Evolutionary conservation across 2,113 vertebrate genomes (phyloP).

Genomic region (Microcebus griseorufus): DNA sequence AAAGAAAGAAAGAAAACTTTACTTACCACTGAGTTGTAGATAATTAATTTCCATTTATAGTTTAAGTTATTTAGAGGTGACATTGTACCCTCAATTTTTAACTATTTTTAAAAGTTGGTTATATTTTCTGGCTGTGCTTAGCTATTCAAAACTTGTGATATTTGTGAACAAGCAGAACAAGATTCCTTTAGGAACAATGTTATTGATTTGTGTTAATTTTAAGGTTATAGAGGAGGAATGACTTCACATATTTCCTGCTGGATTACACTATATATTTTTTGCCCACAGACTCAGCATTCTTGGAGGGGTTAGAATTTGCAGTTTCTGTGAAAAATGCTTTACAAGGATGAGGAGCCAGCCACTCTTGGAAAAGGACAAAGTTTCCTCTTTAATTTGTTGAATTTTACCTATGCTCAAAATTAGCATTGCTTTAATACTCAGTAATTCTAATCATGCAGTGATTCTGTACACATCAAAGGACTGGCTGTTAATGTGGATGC

Average conservation of each 20-base stretch:
- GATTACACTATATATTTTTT: background rate
- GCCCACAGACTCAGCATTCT: background rate
- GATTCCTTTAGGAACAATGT: background rate
- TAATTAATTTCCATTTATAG: slow-evolving; percentile 76
- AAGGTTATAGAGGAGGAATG: background rate
- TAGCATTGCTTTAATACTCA: background rate
- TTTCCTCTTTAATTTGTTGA: background rate
- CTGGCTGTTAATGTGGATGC: background rate
- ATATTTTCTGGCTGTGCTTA: background rate
- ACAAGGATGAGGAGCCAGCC: background rate
- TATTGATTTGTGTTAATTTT: background rate
- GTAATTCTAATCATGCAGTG: background rate
- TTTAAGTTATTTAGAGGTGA: slow-evolving; percentile 63
- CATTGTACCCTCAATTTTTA: slow-evolving; percentile 58
- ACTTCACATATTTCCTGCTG: background rate
- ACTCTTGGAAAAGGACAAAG: background rate
- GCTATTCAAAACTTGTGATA: background rate
- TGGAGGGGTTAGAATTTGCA: background rate
- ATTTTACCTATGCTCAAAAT: slow-evolving; percentile 38
- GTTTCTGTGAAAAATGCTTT: background rate
- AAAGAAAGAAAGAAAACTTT: slow-evolving; percentile 72
- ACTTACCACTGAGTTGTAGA: slow-evolving; percentile 75
- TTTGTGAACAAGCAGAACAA: background rate
- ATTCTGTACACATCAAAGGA: background rate
- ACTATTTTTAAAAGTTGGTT: slow-evolving; percentile 64